A percentile compares a stretch with the other conserved stretches of the same genome.
phyloP scores from a whole-genome alignment of 2,797 vertebrate genomes.

The Eulemur coronatus region DNA sequence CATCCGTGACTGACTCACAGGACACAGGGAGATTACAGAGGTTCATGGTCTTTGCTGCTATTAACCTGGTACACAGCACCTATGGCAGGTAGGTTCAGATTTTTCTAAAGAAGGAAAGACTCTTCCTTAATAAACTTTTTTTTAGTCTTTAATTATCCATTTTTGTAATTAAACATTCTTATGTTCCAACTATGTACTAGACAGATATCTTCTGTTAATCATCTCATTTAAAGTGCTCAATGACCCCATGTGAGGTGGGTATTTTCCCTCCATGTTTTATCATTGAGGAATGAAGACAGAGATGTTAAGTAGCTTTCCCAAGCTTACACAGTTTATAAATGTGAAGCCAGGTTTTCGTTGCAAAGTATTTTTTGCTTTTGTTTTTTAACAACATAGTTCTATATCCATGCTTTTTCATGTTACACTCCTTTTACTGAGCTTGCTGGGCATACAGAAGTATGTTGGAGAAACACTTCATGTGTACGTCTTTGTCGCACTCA shows the following conservation, averaged over 20 bases:
- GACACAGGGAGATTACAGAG: neutral
- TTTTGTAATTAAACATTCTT: neutral
- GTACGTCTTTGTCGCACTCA: neutral
- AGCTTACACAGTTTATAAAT: neutral
- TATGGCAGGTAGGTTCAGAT: neutral
- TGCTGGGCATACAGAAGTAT: neutral
- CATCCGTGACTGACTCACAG: neutral
- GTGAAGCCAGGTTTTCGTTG: neutral
- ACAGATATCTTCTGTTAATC: neutral
- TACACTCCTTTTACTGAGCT: neutral
- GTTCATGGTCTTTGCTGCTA: neutral
- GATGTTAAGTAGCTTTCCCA: neutral
- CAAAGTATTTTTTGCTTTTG: neutral
- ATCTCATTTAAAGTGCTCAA: neutral
- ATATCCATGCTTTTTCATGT: neutral
- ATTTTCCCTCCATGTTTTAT: neutral
- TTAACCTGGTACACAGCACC: neutral
- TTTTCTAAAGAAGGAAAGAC: neutral
- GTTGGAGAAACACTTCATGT: neutral
- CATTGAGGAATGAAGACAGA: neutral
- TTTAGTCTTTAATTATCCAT: neutral
- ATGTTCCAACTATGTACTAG: neutral
- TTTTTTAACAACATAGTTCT: neutral
- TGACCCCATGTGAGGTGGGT: neutral
- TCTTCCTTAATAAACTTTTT: neutral